Evolutionary conservation across 2,888 invertebrate genomes (phyloP).

Genomic region (Malthinus seriepunctatus): DNA sequence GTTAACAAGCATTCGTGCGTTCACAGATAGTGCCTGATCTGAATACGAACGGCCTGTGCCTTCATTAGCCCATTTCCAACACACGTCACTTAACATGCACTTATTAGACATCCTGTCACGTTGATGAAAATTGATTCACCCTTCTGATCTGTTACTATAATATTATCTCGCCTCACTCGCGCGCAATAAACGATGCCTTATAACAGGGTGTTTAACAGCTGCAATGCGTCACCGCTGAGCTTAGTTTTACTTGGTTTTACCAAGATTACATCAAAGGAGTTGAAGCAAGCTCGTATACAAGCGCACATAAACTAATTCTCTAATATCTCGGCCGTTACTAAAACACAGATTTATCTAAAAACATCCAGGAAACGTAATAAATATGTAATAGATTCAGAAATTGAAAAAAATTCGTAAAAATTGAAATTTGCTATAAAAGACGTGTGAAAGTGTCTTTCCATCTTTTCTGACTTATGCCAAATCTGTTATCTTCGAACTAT

Average conservation of each 20-base stretch:
- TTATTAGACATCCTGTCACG: constrained; percentile 42
- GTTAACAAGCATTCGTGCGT: constrained; percentile 32
- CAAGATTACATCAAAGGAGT: constrained; percentile 39
- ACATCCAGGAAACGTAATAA: no score
- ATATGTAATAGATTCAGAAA: no score
- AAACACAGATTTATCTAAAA: constrained; percentile 7
- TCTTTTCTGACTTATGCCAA: no score
- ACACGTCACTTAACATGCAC: constrained; percentile 40
- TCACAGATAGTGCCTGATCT: constrained; percentile 32
- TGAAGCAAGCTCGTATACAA: constrained; percentile 39
- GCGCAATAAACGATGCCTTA: constrained; percentile 37
- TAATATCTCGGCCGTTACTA: constrained; percentile 21
- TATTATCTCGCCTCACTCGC: constrained; percentile 38
- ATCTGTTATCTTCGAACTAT: no score
- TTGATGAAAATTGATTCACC: constrained; percentile 44
- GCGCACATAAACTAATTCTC: constrained; percentile 32
- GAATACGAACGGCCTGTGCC: constrained; percentile 30
- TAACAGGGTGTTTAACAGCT: constrained; percentile 39
- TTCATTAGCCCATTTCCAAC: constrained; percentile 31
- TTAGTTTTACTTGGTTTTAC: constrained; percentile 14
- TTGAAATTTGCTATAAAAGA: no score
- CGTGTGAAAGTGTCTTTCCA: no score
- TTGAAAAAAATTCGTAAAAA: no score
- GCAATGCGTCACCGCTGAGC: constrained; percentile 41
- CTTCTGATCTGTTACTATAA: constrained; percentile 38